phyloP scores from a whole-genome alignment of 2,113 vertebrate genomes.

The Pteruthius melanotis region DNA sequence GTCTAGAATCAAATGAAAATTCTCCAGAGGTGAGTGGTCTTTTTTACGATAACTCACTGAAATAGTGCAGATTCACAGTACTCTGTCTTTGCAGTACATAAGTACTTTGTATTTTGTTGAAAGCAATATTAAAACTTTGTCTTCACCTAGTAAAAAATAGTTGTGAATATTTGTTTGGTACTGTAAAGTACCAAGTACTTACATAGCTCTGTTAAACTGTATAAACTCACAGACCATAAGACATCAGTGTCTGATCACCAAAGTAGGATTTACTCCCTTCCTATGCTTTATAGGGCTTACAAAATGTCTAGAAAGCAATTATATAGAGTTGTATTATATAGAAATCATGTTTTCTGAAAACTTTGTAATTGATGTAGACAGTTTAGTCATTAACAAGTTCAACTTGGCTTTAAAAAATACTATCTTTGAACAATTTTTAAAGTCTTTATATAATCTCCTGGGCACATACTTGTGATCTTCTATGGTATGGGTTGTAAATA shows the following conservation, averaged over 20 bases:
- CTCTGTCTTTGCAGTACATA: not conserved
- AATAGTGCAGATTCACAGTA: not conserved
- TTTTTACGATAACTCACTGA: not conserved
- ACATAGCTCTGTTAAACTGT: not conserved
- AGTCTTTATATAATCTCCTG: not conserved
- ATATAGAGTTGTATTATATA: not conserved
- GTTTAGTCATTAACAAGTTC: not conserved
- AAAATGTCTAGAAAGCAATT: not conserved
- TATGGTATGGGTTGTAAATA: not conserved
- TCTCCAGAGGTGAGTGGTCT: constrained; percentile 64
- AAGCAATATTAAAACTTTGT: not conserved
- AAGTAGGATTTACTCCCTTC: not conserved
- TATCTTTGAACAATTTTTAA: not conserved
- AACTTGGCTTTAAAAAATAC: not conserved
- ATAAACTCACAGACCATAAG: not conserved
- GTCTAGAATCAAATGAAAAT: constrained; percentile 51
- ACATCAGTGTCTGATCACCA: not conserved
- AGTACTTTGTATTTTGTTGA: not conserved
- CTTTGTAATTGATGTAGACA: not conserved
- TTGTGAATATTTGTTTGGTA: not conserved
- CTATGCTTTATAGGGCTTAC: not conserved
- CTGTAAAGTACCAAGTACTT: not conserved
- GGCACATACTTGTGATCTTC: not conserved
- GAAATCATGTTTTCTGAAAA: not conserved
- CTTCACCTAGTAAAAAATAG: not conserved